A percentile compares a stretch with the other conserved stretches of the same genome.
These are phyloP conservation scores for Hecatera dysodea DNA, from an alignment of 2,888 invertebrate genomes.

Conservation along the genomic window DNA sequence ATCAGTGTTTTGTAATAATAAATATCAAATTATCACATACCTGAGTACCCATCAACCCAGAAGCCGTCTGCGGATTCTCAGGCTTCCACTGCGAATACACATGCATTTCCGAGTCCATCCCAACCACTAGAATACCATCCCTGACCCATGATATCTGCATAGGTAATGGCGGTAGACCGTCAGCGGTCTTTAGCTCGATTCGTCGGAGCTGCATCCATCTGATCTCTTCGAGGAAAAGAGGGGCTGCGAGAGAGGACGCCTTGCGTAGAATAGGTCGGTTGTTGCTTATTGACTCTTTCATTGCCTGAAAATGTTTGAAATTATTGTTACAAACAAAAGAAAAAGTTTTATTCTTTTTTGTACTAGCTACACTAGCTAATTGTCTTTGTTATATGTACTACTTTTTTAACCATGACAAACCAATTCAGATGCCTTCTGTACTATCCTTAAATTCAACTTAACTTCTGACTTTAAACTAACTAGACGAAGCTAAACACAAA, in stretches of 20 bases:
- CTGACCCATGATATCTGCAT: constrained; percentile 99
- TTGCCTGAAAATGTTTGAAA: constrained; percentile 87
- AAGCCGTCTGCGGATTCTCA: constrained; percentile 83
- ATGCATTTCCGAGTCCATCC: constrained; percentile 99
- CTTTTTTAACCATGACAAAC: neutral
- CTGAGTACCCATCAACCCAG: constrained; percentile 77
- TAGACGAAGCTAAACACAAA: neutral
- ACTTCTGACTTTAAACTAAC: neutral
- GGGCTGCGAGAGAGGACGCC: constrained; percentile 97
- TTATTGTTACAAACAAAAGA: neutral
- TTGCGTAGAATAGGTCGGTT: constrained; percentile 96
- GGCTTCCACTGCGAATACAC: constrained; percentile 99
- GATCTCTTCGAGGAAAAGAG: constrained; percentile 97
- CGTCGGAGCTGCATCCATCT: constrained; percentile 99
- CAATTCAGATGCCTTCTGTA: neutral
- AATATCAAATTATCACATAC: constrained; percentile 64
- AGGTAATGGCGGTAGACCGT: constrained; percentile 98
- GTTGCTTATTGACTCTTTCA: constrained; percentile 96
- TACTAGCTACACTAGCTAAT: too few species aligned
- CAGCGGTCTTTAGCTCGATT: constrained; percentile 97
- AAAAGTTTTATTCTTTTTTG: too few species aligned
- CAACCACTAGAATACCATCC: constrained; percentile 99
- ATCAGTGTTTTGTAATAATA: too few species aligned
- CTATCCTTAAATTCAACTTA: neutral
- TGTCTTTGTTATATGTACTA: neutral